A percentile compares a stretch with the other conserved stretches of the same genome.
Conservation (phyloP, 2,888 invertebrate genomes). For the Spicauda simplicius region DNA sequence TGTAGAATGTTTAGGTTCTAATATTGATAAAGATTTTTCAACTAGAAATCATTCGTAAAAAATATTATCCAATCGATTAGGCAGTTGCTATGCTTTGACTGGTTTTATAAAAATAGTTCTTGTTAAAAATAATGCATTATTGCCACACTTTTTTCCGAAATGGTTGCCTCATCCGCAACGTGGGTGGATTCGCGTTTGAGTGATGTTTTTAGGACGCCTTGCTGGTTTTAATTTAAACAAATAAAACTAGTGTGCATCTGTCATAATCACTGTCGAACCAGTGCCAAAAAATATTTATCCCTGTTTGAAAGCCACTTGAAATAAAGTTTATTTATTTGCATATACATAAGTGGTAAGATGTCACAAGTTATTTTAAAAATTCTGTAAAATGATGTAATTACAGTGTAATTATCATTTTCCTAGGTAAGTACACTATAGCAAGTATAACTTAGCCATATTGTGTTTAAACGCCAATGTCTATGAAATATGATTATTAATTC, state of each 20-base stretch:
- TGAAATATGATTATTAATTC: too few relatives aligned
- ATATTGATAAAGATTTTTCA: slow-evolving; percentile 6
- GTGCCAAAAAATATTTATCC: neutral
- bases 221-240: slow-evolving; percentile 24
- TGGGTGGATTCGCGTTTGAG: slow-evolving; percentile 24
- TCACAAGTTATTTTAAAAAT: too few relatives aligned
- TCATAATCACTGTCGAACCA: slow-evolving; percentile 6
- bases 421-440: too few relatives aligned
- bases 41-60: too few relatives aligned
- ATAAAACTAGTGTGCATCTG: neutral
- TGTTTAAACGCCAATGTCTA: too few relatives aligned
- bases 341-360: too few relatives aligned
- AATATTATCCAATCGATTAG: neutral
- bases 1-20: slow-evolving; percentile 7
- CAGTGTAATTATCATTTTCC: too few relatives aligned
- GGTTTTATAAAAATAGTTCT: slow-evolving; percentile 5
- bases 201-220: slow-evolving; percentile 30
- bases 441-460: too few relatives aligned
- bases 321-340: too few relatives aligned
- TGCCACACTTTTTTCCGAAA: slow-evolving; percentile 4
- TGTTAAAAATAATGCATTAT: slow-evolving; percentile 6
- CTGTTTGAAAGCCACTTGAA: neutral
- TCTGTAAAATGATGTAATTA: too few relatives aligned
- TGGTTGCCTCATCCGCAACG: slow-evolving; percentile 6
- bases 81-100: neutral